Percentiles rank a stretch among this genome's conserved stretches.
Evolutionary conservation across 2,888 invertebrate genomes (phyloP).

Genomic region (Phyto melanocephala): DNA sequence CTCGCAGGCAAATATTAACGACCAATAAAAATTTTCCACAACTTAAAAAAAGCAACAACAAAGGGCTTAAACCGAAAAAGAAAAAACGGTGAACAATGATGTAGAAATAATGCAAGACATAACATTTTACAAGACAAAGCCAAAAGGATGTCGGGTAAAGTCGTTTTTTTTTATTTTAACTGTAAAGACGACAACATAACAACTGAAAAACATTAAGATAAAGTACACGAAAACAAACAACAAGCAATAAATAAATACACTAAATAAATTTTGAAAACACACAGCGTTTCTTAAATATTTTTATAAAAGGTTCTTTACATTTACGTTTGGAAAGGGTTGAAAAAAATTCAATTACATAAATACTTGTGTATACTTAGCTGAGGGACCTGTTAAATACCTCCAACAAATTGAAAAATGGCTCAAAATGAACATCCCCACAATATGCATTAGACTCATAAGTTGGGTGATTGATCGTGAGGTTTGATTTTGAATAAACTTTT

Average conservation of each 20-base stretch:
- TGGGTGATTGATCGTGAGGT: too few species aligned
- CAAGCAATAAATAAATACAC: constrained; percentile 49
- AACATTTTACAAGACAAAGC: not conserved
- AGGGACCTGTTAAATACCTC: too few species aligned
- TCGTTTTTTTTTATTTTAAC: not conserved
- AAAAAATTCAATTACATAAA: too few species aligned
- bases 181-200: constrained; percentile 20
- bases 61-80: not conserved
- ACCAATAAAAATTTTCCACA: not conserved
- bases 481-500: too few species aligned
- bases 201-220: constrained; percentile 51
- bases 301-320: too few species aligned
- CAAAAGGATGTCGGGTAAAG: constrained; percentile 41
- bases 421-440: too few species aligned
- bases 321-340: too few species aligned
- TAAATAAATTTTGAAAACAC: not conserved
- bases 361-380: too few species aligned
- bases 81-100: not conserved
- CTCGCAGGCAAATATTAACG: not conserved
- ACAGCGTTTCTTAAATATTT: too few species aligned
- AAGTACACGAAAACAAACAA: constrained; percentile 54
- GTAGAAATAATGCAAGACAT: not conserved
- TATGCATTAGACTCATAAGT: too few species aligned
- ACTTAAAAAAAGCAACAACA: not conserved
- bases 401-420: too few species aligned